phyloP scores from a whole-genome alignment of 2,888 invertebrate species.

The Uropetala carovei region DNA sequence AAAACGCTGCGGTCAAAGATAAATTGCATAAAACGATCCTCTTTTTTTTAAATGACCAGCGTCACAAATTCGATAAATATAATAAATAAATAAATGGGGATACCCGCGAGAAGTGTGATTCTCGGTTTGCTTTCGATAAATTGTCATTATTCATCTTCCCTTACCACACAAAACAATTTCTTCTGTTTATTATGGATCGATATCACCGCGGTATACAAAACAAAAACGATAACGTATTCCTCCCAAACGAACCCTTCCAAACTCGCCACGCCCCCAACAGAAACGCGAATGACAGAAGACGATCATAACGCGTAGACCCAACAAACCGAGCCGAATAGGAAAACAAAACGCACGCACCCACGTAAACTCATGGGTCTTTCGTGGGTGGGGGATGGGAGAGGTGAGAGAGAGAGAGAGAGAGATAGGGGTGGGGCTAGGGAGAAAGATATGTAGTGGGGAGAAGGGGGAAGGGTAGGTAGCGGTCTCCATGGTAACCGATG shows the following conservation, averaged over 20 bases:
- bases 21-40: not conserved
- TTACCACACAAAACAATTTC: no score
- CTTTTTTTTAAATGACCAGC: not conserved
- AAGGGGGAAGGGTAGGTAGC: not conserved
- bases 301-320: not conserved
- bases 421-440: no score
- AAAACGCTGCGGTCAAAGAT: not conserved
- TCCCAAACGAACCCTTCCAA: no score
- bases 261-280: no score
- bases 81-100: no score
- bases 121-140: conserved; percentile 10
- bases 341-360: not conserved
- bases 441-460: not conserved
- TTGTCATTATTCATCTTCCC: not conserved
- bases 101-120: not conserved
- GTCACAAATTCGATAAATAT: not conserved
- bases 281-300: no score
- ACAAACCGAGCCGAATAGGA: not conserved
- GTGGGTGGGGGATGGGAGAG: no score
- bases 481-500: not conserved
- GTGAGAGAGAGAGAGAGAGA: no score
- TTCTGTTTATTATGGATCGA: not conserved
- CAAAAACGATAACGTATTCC: not conserved
- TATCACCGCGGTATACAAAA: not conserved
- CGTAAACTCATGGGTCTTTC: not conserved